Conservation (phyloP, 2,888 invertebrate genomes). For the Tolmerus cingulatus region DNA sequence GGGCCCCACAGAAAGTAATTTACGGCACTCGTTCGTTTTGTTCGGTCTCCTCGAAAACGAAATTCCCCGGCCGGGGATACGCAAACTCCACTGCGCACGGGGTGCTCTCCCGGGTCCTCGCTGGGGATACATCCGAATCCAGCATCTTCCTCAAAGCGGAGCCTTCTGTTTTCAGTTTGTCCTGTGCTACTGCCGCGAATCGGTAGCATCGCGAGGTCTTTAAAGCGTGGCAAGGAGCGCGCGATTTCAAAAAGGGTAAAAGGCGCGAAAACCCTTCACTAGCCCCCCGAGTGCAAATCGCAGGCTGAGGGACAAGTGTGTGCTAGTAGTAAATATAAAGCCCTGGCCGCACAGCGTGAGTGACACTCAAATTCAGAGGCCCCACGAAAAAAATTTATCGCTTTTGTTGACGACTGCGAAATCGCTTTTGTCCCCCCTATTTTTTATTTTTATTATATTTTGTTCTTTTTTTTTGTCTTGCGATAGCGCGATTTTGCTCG, state of each 20-base stretch:
- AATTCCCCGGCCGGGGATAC: constrained; percentile 1
- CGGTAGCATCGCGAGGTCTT: not conserved
- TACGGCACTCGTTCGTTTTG: not conserved
- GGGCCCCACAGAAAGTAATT: not conserved
- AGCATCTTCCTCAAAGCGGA: not conserved
- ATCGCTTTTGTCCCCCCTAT: not conserved
- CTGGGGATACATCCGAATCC: constrained; percentile 19
- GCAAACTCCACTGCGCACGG: constrained; percentile 33
- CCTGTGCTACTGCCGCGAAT: constrained; percentile 15
- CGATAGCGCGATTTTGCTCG: not conserved
- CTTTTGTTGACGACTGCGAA: constrained; percentile 8
- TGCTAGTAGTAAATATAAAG: not conserved
- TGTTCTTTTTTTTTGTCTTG: not conserved
- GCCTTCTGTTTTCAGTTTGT: constrained; percentile 25
- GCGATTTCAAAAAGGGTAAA: not conserved
- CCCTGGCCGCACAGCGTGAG: not conserved
- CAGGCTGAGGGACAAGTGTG: not conserved
- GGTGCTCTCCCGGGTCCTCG: constrained; percentile 1
- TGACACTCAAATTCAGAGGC: not conserved
- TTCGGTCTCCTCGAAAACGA: not conserved
- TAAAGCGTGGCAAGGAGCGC: not conserved
- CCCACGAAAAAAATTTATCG: not conserved
- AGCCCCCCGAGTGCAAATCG: not conserved
- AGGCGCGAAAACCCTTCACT: constrained; percentile 7
- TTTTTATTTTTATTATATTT: not conserved